Conservation (phyloP, 2,113 vertebrate species). For the Toxostoma redivivum region DNA sequence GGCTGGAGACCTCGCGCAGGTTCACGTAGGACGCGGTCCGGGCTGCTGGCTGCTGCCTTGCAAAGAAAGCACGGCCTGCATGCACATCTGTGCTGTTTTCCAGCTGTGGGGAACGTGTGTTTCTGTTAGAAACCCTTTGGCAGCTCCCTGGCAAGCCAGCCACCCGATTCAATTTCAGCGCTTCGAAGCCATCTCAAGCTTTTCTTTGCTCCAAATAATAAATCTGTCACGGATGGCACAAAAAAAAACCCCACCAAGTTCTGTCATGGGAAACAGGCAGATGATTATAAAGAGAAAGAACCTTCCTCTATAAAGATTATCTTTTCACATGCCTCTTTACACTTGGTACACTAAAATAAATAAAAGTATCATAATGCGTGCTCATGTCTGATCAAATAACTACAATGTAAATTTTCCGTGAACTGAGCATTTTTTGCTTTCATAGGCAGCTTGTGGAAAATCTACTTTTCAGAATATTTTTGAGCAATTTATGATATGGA, state of each 20-base stretch:
- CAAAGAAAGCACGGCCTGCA: slow-evolving; percentile 74
- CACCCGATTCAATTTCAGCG: neutral
- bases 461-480: neutral
- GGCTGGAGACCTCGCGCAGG: slow-evolving; percentile 77
- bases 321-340: neutral
- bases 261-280: neutral
- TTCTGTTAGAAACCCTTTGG: neutral
- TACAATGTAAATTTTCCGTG: neutral
- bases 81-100: slow-evolving; percentile 63
- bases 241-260: neutral
- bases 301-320: neutral
- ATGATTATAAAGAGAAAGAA: neutral
- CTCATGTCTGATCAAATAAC: neutral
- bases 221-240: accelerated
- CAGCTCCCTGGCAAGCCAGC: neutral
- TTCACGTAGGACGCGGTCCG: slow-evolving; percentile 75
- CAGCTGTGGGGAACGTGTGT: slow-evolving; percentile 10
- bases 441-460: neutral
- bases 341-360: neutral
- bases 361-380: neutral
- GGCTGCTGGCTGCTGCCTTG: slow-evolving; percentile 59
- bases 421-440: neutral
- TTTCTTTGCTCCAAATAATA: neutral
- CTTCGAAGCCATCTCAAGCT: neutral
- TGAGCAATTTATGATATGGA: neutral